These are phyloP conservation scores for Sinopyrophorus schimmeli DNA, from an alignment of 2,888 invertebrate genomes.

Conservation along the genomic window DNA sequence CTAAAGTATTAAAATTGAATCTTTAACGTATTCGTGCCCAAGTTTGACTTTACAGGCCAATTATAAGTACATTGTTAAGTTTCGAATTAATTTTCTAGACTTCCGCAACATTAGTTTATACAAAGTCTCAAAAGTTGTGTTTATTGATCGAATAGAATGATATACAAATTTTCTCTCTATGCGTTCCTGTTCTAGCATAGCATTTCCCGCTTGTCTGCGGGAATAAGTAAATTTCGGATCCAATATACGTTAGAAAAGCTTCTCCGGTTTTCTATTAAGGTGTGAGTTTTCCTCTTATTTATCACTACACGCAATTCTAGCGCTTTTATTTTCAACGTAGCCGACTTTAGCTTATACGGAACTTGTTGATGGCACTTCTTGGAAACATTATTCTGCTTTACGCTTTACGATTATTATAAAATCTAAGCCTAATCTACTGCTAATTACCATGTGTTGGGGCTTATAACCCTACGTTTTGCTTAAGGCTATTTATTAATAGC, in stretches of 20 bases:
- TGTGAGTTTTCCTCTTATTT: conserved; percentile 9
- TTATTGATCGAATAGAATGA: conserved; percentile 4
- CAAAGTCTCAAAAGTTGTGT: neutral
- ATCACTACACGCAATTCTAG: conserved; percentile 11
- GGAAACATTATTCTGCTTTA: no score
- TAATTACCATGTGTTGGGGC: no score
- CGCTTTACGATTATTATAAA: no score
- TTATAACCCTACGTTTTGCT: no score
- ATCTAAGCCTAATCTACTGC: no score
- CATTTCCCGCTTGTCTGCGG: conserved; percentile 1
- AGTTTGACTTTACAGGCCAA: no score
- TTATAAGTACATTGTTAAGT: neutral
- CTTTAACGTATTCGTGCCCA: no score
- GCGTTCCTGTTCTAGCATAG: neutral
- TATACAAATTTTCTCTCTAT: conserved; percentile 1
- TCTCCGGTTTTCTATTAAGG: conserved; percentile 9
- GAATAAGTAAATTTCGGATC: conserved; percentile 12
- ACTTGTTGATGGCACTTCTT: no score
- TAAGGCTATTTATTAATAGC: no score
- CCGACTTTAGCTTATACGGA: no score
- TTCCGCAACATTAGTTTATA: neutral
- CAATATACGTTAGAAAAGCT: conserved; percentile 14
- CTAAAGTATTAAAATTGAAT: no score
- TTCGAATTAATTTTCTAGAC: neutral
- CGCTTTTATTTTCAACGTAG: neutral